A percentile compares a stretch with the other conserved stretches of the same genome.
These are phyloP conservation scores for Pandemis heparana DNA, from an alignment of 2,888 invertebrate species.

Conservation along the genomic window DNA sequence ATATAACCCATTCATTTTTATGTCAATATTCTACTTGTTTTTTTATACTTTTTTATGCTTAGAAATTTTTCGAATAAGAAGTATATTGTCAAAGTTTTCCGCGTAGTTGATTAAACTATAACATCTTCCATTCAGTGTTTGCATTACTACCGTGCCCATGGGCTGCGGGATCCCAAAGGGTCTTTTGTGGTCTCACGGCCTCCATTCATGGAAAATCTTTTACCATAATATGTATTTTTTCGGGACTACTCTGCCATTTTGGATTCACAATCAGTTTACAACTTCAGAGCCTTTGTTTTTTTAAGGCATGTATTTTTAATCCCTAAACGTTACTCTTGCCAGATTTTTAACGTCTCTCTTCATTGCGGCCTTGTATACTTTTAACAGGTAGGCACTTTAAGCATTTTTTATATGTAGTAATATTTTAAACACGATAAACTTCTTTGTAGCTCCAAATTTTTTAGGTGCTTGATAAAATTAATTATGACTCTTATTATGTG, in stretches of 20 bases:
- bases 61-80: neutral
- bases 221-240: neutral
- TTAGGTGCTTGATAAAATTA: neutral
- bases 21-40: no score
- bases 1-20: no score
- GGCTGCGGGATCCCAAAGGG: neutral
- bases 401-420: neutral
- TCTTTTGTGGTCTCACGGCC: constrained; percentile 5
- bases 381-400: neutral
- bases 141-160: neutral
- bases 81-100: neutral
- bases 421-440: constrained; percentile 1
- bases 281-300: neutral
- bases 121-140: neutral
- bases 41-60: neutral
- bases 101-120: constrained; percentile 2
- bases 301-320: constrained; percentile 2
- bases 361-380: constrained; percentile 2
- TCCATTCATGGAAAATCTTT: neutral
- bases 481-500: no score
- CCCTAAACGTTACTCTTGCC: neutral
- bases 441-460: neutral
- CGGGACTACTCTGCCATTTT: neutral
- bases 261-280: neutral
- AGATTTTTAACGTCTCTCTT: neutral